phyloP scores from a whole-genome alignment of 2,113 vertebrate genomes.

The Gallinago jamesoni region DNA sequence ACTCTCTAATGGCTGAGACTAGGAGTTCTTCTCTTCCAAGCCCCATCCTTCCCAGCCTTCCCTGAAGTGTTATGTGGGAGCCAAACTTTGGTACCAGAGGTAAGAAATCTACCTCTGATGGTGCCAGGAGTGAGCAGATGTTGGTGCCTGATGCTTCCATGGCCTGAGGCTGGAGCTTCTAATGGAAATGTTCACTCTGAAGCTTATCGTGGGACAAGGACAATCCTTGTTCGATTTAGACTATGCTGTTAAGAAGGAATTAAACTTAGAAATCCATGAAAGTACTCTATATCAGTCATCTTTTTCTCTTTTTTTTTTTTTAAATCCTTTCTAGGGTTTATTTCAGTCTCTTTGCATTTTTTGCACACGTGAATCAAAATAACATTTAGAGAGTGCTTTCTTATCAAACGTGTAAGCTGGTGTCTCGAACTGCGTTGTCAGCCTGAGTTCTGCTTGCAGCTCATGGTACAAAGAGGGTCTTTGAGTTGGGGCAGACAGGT shows the following conservation, averaged over 20 bases:
- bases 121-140: background rate
- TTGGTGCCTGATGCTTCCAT: background rate
- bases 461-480: background rate
- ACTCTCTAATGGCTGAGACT: background rate
- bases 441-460: background rate
- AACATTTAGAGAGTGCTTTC: background rate
- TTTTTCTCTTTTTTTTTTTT: background rate
- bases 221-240: background rate
- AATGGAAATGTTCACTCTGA: background rate
- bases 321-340: background rate
- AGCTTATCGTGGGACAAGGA: background rate
- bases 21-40: background rate
- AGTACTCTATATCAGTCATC: background rate
- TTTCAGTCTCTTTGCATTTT: background rate
- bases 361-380: background rate
- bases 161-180: background rate
- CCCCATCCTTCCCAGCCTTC: background rate
- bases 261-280: background rate
- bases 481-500: background rate
- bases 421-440: background rate
- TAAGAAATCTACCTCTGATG: background rate
- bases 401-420: background rate
- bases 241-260: background rate
- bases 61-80: background rate
- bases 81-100: background rate